These are phyloP conservation scores for Silurus asotus DNA, from an alignment of 2,113 vertebrate genomes.

Conservation along the genomic window DNA sequence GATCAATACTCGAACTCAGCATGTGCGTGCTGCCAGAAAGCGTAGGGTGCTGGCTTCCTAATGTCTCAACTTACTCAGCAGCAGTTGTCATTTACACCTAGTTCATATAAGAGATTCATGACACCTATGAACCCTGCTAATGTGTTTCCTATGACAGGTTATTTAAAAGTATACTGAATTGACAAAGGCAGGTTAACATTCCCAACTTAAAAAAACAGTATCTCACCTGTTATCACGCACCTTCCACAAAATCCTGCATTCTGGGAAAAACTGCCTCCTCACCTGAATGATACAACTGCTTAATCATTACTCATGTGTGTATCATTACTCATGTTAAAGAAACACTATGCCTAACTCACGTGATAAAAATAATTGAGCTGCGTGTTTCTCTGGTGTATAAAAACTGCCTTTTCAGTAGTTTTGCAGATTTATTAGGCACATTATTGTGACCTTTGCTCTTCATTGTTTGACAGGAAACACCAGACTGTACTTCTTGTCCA, in stretches of 20 bases:
- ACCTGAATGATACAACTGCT: neutral
- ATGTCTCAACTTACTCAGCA: slow-evolving; percentile 64
- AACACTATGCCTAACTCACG: neutral
- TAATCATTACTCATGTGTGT: neutral
- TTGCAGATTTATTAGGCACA: slow-evolving; percentile 1
- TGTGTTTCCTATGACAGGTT: neutral
- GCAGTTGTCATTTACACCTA: slow-evolving; percentile 78
- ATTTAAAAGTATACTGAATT: neutral
- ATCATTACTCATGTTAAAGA: neutral
- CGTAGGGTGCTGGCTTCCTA: slow-evolving; percentile 50
- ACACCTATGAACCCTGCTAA: slow-evolving; percentile 51
- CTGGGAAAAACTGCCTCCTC: neutral
- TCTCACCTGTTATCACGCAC: neutral
- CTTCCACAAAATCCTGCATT: neutral
- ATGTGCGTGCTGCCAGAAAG: slow-evolving; percentile 39
- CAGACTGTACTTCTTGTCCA: slow-evolving; percentile 14
- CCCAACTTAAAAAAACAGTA: neutral
- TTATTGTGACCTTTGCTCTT: slow-evolving; percentile 12
- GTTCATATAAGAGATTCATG: slow-evolving; percentile 60
- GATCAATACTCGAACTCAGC: slow-evolving; percentile 34
- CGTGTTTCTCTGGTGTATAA: neutral
- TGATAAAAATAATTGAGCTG: neutral
- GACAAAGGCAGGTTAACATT: neutral
- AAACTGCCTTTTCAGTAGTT: neutral
- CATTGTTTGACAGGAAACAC: slow-evolving; percentile 28